phyloP scores from a whole-genome alignment of 1,140 invertebrate genomes.

The Parapsyche elsis region DNA sequence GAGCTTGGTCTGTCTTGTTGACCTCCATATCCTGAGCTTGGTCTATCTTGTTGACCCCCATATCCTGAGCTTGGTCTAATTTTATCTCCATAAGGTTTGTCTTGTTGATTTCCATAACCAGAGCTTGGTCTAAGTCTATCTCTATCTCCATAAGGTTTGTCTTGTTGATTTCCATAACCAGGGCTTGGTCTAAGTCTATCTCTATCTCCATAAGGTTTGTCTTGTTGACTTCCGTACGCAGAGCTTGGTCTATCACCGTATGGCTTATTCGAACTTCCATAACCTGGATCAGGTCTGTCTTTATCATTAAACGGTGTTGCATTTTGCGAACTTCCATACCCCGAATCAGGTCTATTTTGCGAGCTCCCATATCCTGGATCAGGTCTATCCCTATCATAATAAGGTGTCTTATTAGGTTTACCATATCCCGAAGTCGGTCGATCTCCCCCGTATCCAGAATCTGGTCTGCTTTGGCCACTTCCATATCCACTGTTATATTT shows the following conservation, averaged over 20 bases:
- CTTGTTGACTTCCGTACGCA: conserved; percentile 25
- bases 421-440: background rate
- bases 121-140: background rate
- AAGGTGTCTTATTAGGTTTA: background rate
- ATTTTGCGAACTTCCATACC: conserved; percentile 12
- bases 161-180: conserved; percentile 30
- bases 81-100: conserved; percentile 32
- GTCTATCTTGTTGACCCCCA: conserved; percentile 8
- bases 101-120: conserved; percentile 30
- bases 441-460: conserved; percentile 22
- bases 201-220: conserved; percentile 31
- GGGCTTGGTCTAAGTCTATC: background rate
- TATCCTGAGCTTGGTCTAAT: conserved; percentile 2
- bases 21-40: conserved; percentile 11
- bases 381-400: conserved; percentile 26
- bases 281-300: no score
- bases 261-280: background rate
- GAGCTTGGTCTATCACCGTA: background rate
- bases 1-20: background rate
- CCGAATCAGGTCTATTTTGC: conserved; percentile 11
- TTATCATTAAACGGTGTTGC: background rate
- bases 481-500: conserved; percentile 25
- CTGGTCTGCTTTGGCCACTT: background rate
- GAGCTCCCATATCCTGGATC: conserved; percentile 7
- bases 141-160: conserved; percentile 31